Evolutionary conservation across 2,888 invertebrate species (phyloP), one percentile per base, ranked within the genome.

Genomic region (Chelonus formosanus): DNA sequence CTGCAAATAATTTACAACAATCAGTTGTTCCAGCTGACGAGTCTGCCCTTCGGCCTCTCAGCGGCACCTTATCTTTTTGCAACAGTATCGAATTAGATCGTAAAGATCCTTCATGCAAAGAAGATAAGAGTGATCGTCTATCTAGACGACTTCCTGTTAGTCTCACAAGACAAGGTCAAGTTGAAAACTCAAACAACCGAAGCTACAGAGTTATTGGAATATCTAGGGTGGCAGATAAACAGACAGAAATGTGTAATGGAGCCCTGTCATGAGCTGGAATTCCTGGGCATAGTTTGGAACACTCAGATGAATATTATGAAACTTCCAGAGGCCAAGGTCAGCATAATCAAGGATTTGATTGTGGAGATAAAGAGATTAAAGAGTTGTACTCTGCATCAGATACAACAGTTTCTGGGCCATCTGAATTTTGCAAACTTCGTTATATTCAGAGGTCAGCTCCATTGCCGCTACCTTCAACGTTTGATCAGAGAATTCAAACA

Each of bases 1-100:
- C 54, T 54, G 5, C 54, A 5, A 0, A 20, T 54, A 8, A 54
- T 54, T 31, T 54, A 54, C 54, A 20, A 20, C 54, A 31, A 31
- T 5, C 1, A 34, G 36, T 31, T 54, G 5, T 36, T 31, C 3
- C 73, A 73, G 70, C 72, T 75, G 71, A 73, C 74, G 32, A 68
- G 73, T 60, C 64, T 75, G 50, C 43, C 44, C 5, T 54, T 54
- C 36, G 8, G 54, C 35, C 54, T 54, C 54, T 35, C 35, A 8
- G 48, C 8, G 3, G 40, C 10, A 5, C 44, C 44, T n/a, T n/a
- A 65, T 48, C 57, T 44, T 6, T 67, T 68, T 8, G 63, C 62
- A 10, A 61, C 31, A 3, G 10, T 70, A 40, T 66, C 66, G 61
- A 68, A 70, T 4, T 70, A 66, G 70, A 61, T 68, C 43, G 67